These are phyloP conservation scores for Petrocephalus zakoni DNA, from an alignment of 2,113 vertebrate genomes.

Conservation along the genomic window DNA sequence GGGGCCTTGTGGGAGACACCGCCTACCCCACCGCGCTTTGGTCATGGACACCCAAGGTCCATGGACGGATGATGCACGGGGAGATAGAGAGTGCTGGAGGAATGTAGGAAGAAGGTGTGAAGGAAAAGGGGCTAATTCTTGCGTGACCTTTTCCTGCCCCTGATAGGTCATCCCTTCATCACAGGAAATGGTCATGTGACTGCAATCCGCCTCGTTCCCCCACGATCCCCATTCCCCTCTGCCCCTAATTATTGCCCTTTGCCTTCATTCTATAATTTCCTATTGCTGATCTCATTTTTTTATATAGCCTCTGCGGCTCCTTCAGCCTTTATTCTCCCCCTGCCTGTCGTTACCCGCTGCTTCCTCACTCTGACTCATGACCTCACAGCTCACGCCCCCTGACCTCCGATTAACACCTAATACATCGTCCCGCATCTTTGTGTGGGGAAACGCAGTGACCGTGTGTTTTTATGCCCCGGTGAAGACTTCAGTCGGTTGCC, in stretches of 20 bases:
- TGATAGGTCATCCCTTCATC: background rate
- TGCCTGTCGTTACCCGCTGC: background rate
- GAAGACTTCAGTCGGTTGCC: no score
- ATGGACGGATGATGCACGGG: slow-evolving; percentile 39
- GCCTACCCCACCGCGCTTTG: slow-evolving; percentile 34
- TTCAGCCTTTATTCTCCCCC: background rate
- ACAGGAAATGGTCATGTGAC: background rate
- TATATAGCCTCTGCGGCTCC: background rate
- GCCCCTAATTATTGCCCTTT: background rate
- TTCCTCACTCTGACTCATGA: background rate
- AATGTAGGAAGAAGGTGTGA: slow-evolving; percentile 50
- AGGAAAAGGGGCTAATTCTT: background rate
- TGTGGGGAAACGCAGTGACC: background rate
- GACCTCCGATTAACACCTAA: background rate
- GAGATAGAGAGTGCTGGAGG: slow-evolving; percentile 38
- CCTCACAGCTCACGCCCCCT: background rate
- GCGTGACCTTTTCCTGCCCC: background rate
- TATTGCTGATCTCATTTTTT: background rate
- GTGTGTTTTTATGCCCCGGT: background rate
- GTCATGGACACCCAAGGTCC: slow-evolving; percentile 30
- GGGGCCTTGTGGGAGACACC: slow-evolving; percentile 24
- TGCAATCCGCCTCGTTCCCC: background rate
- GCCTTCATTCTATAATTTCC: background rate
- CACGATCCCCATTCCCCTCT: background rate
- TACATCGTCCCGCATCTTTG: background rate